Conservation (phyloP, 2,888 invertebrate genomes). For the Lomographa bimaculata region DNA sequence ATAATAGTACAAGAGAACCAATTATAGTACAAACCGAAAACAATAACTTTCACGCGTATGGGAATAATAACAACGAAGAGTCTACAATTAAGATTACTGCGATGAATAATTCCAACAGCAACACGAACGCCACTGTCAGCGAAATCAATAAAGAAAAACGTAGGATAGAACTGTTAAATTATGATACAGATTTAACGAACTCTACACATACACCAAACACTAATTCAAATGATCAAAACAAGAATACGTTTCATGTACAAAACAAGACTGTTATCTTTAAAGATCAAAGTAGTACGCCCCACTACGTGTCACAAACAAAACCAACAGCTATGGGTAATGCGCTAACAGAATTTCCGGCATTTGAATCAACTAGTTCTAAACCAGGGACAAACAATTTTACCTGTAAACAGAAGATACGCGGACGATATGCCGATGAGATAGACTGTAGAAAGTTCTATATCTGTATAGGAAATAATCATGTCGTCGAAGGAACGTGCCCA, state of each 20-base stretch:
- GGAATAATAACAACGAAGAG: neutral
- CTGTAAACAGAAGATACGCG: slow-evolving; percentile 54
- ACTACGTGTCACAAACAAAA: slow-evolving; percentile 17
- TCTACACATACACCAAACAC: slow-evolving; percentile 12
- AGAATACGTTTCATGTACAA: slow-evolving; percentile 3
- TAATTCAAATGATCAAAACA: slow-evolving; percentile 17
- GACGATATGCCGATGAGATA: slow-evolving; percentile 69
- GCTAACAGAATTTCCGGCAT: slow-evolving; percentile 16
- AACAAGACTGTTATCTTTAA: slow-evolving; percentile 19
- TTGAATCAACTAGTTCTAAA: slow-evolving; percentile 11
- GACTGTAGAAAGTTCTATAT: slow-evolving; percentile 80
- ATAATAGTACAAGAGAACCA: slow-evolving; percentile 4
- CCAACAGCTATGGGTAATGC: slow-evolving; percentile 7
- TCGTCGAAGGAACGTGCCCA: slow-evolving; percentile 62
- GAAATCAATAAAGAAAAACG: slow-evolving; percentile 4
- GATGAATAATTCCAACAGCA: neutral
- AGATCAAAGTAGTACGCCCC: slow-evolving; percentile 18
- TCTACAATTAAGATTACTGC: neutral
- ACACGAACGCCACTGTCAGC: slow-evolving; percentile 4
- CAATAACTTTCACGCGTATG: no score
- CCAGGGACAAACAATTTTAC: slow-evolving; percentile 29
- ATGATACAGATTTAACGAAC: neutral
- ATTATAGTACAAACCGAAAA: neutral
- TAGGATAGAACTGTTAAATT: slow-evolving; percentile 6
- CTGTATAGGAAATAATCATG: slow-evolving; percentile 60